Conservation (phyloP, 2,113 vertebrate genomes). For the Tretioscincus oriximinensis region DNA sequence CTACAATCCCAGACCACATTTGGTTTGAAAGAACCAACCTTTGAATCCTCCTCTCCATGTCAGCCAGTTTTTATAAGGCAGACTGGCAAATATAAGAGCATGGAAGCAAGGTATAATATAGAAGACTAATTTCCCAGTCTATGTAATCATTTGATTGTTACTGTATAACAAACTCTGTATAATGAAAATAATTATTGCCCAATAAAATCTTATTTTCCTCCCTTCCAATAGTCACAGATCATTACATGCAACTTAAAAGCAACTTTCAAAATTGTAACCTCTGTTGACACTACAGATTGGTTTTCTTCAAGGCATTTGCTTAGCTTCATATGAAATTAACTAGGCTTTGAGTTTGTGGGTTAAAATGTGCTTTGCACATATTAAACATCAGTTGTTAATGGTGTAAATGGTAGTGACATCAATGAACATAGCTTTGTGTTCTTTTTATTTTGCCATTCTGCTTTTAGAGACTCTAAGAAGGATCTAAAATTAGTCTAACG, state of each 20-base stretch:
- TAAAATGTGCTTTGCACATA: conserved; percentile 12
- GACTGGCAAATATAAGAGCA: neutral
- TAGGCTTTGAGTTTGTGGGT: conserved; percentile 16
- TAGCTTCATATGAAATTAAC: conserved; percentile 2
- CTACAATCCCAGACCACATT: too few relatives aligned
- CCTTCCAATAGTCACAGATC: neutral
- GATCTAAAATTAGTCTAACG: neutral
- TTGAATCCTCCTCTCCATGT: neutral
- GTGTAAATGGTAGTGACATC: conserved; percentile 19
- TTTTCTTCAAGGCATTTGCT: neutral
- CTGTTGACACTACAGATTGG: neutral
- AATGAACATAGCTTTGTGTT: neutral
- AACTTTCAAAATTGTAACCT: neutral
- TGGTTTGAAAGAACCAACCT: too few relatives aligned
- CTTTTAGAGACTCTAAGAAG: conserved; percentile 1
- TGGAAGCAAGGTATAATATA: neutral
- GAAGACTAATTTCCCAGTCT: neutral
- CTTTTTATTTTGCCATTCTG: too few relatives aligned
- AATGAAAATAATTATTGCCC: neutral
- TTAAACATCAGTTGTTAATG: conserved; percentile 9
- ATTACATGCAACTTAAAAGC: neutral
- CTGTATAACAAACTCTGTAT: neutral
- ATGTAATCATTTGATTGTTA: neutral
- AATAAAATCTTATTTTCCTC: neutral
- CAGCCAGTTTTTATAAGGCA: neutral